Evolutionary conservation across 2,113 vertebrate genomes (phyloP), one percentile per base, ranked within the genome.

Genomic region (Monopterus albus): DNA sequence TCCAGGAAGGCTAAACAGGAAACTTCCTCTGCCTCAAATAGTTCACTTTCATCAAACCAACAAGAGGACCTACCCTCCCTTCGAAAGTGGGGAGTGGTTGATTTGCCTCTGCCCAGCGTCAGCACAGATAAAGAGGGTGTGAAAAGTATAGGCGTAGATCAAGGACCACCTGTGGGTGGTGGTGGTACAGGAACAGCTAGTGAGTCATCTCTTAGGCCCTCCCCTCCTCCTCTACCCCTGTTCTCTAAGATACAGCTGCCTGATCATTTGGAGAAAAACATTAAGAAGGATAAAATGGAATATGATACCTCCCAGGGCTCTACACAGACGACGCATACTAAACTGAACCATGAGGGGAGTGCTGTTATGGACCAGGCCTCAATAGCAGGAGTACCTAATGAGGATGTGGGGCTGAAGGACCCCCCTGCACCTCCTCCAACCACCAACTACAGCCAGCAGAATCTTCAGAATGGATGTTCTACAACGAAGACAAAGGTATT

Each of bases 231-330:
- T 59, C 49, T 88, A 29, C 85, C 93, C n/a, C 89, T 83, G 55
- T 84, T 92, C 82, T 81, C 92, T 18, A 94, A 92, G 59, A 61
- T 91, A 51, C 94, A 90, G 77, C 86, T 94, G 65, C 91, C 93
- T 46, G 92, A 90, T 84, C 91, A 88, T 79, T 88, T 94, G 87
- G 95, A 96, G 78, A 96, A 95, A 62, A 88, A 89, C 55, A 61
- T 92, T 12, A 91, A 88, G 87, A 90, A 85, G 57, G 90, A 91
- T 52, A 91, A 88, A 79, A 62, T 64, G 20, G 84, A 89, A 26
- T 64, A 85, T 0, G 83, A 93, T 9, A 79, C 47, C 68, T 88
- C 92, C 12, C 77, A 45, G 70, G 81, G 2, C 42, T 52, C 63
- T 4, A 33, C 39, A 11, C 49, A 72, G 39, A 49, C 5, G 2